Base-by-base conservation (phyloP, 2,888 invertebrate genomes). In the Lagria hirta region DNA sequence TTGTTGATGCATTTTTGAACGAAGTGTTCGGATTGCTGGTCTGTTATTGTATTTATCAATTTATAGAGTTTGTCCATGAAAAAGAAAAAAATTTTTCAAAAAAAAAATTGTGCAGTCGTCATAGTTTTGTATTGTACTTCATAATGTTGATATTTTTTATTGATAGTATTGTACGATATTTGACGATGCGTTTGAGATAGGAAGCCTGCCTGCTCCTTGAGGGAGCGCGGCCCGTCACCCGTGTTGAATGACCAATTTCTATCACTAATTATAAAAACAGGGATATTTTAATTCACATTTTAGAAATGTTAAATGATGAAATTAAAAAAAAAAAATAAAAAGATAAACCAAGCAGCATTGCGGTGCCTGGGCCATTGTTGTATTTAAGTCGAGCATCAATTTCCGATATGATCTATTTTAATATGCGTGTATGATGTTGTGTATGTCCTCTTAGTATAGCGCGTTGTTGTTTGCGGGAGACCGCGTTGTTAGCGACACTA, bases 401-500 rank as follows among this genome's bases (percentile, higher is more conserved):
- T 67, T 68, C 61, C 63, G 57, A 59, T 60, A 58, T 55, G 60
- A 66, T 70, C 69, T 71, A 71, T 71, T 71, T 71, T 71, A 71
- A 69, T 71, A 71, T 69, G 69, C 66, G 68, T 70, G 70, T 69
- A 69, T 64, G 68, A 66, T 70, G 70, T 70, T 70, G 70, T 71
- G 69, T 67, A 70, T 69, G 70, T 71, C 68, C 65, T 59, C 61
- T 60, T 60, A 30, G 24, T 58, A 67, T 70, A 70, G 69, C 66
- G 66, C 68, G 65, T 70, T 71, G 69, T 70, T 70, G 68, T 71
- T 70, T 66, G 69, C 68, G 69, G 70, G 63, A 65, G 64, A 64
- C 68, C 70, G 70, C 69, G 70, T 71, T 71, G 70, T 71, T 71
- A 70, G 69, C 68, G 69, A 72, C 71, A 70, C 70, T 71, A 72